A percentile compares a stretch with the other conserved stretches of the same genome.
Conservation (phyloP, 2,797 vertebrate genomes). For the Notamacropus eugenii region DNA sequence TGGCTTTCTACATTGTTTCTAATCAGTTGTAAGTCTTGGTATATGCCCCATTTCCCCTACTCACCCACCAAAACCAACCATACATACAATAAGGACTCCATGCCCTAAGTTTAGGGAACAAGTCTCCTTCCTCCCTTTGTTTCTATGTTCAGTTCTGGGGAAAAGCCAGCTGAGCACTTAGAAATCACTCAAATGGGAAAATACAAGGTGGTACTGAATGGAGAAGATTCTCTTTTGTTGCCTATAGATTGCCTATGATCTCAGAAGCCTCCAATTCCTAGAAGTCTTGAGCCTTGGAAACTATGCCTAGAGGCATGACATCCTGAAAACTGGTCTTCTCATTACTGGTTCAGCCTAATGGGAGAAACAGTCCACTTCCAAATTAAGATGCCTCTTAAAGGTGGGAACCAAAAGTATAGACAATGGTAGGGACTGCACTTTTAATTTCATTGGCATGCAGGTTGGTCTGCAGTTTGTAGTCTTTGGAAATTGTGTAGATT, state of each 20-base stretch:
- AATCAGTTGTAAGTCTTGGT: background rate
- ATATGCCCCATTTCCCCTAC: background rate
- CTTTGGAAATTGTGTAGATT: background rate
- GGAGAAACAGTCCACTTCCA: background rate
- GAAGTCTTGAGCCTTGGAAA: slow-evolving; percentile 16
- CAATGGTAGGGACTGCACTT: background rate
- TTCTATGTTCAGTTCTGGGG: background rate
- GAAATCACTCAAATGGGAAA: background rate
- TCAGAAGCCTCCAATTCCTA: background rate
- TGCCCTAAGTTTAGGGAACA: background rate
- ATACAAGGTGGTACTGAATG: background rate
- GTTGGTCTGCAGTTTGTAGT: background rate
- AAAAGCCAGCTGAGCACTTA: background rate
- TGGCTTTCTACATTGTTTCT: background rate
- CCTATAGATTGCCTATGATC: background rate
- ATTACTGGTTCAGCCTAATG: background rate
- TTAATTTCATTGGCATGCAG: background rate
- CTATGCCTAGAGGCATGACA: background rate
- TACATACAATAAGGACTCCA: background rate
- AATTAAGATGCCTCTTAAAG: background rate
- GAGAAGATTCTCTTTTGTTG: background rate
- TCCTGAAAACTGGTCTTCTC: background rate
- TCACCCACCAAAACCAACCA: background rate
- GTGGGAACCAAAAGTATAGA: background rate
- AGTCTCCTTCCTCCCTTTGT: background rate